A percentile compares a stretch with the other conserved stretches of the same genome.
These are phyloP conservation scores for Acanthornis magna DNA, from an alignment of 2,797 vertebrate genomes.

Conservation along the genomic window DNA sequence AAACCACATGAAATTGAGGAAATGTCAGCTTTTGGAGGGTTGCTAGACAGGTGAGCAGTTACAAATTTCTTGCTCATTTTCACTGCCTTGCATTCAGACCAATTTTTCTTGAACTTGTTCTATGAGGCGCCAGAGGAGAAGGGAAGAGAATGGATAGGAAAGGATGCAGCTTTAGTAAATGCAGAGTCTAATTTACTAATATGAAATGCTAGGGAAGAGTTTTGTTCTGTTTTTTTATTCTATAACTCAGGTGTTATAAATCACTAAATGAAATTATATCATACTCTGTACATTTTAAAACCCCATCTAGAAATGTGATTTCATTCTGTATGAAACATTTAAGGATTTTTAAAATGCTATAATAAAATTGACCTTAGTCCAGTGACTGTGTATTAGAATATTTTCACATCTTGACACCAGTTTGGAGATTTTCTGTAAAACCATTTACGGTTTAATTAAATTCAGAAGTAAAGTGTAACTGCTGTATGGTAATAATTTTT, in stretches of 20 bases:
- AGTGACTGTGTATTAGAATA: not conserved
- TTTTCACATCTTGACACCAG: not conserved
- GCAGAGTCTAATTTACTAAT: not conserved
- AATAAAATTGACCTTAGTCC: not conserved
- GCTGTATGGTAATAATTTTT: not conserved
- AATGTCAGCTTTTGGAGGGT: not conserved
- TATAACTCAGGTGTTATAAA: not conserved
- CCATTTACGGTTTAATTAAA: not conserved
- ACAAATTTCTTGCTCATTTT: not conserved
- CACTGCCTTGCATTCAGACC: not conserved
- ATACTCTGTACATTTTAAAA: not conserved
- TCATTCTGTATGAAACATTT: not conserved
- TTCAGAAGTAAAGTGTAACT: not conserved
- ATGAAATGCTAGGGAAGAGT: not conserved
- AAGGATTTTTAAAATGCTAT: not conserved
- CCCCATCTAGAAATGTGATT: not conserved
- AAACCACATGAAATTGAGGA: not conserved
- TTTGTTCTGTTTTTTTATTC: not conserved
- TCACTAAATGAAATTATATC: not conserved
- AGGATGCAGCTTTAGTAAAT: not conserved
- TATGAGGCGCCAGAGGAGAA: not conserved
- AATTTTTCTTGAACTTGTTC: not conserved
- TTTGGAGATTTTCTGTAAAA: not conserved
- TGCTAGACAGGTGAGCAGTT: not conserved
- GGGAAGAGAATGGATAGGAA: not conserved